These are phyloP conservation scores for Acanthornis magna DNA, from an alignment of 2,797 vertebrate species.

Conservation along the genomic window DNA sequence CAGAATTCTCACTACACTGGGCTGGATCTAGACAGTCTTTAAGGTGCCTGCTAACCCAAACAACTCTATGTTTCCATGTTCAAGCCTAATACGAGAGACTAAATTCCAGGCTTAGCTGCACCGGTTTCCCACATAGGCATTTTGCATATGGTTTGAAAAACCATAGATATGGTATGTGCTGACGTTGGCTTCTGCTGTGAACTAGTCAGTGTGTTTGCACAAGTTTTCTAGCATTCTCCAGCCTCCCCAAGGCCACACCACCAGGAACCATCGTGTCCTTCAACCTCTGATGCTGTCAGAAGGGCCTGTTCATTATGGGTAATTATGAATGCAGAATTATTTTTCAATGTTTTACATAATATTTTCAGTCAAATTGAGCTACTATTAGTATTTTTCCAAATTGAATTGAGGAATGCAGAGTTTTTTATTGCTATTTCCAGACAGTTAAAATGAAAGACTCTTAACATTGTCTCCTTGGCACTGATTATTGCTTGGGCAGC, in stretches of 20 bases:
- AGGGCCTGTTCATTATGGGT: not conserved
- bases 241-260: not conserved
- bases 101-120: not conserved
- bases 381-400: not conserved
- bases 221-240: not conserved
- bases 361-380: not conserved
- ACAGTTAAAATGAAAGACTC: not conserved
- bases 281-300: not conserved
- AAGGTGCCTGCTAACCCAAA: not conserved
- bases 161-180: rapidly evolving
- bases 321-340: not conserved
- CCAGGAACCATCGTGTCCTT: not conserved
- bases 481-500: not conserved
- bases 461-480: not conserved
- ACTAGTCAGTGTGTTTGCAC: not conserved
- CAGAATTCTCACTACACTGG: not conserved
- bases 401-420: not conserved
- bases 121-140: rapidly evolving
- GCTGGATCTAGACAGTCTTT: not conserved
- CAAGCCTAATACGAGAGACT: not conserved
- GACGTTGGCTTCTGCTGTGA: not conserved
- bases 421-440: not conserved
- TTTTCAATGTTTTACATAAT: not conserved
- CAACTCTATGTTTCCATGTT: not conserved
- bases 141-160: not conserved